These are phyloP conservation scores for Pollenia labialis DNA, from an alignment of 2,888 invertebrate species.

Conservation along the genomic window DNA sequence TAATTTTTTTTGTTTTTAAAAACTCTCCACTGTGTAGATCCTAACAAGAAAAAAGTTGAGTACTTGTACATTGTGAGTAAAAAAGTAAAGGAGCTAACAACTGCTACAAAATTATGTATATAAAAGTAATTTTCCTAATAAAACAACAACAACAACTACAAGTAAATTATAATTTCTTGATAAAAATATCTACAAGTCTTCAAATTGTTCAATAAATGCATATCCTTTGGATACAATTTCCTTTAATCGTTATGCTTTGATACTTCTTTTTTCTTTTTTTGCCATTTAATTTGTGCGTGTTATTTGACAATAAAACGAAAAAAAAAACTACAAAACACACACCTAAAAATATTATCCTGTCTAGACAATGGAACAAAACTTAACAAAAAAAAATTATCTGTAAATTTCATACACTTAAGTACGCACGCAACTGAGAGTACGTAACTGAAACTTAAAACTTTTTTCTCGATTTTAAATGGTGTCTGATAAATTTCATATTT, in stretches of 20 bases:
- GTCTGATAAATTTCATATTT: conserved; percentile 41
- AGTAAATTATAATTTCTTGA: no score
- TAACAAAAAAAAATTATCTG: conserved; percentile 58
- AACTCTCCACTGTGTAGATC: no score
- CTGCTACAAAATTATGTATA: neutral
- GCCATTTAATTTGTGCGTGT: neutral
- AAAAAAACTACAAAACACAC: conserved; percentile 5
- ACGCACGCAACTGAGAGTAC: conserved; percentile 57
- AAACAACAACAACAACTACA: neutral
- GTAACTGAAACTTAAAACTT: conserved; percentile 40
- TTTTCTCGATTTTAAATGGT: neutral
- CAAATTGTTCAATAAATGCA: neutral
- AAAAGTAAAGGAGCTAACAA: no score
- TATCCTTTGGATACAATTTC: conserved; percentile 19
- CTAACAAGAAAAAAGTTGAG: no score
- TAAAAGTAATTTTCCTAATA: neutral
- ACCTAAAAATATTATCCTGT: conserved; percentile 57
- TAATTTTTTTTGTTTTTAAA: no score
- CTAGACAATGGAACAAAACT: conserved; percentile 60
- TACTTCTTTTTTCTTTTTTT: neutral
- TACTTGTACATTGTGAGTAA: no score
- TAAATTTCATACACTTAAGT: conserved; percentile 55
- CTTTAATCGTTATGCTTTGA: neutral
- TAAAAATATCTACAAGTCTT: no score
- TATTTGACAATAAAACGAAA: neutral